phyloP scores from a whole-genome alignment of 2,113 vertebrate genomes.

The Speoplatyrhinus poulsoni region DNA sequence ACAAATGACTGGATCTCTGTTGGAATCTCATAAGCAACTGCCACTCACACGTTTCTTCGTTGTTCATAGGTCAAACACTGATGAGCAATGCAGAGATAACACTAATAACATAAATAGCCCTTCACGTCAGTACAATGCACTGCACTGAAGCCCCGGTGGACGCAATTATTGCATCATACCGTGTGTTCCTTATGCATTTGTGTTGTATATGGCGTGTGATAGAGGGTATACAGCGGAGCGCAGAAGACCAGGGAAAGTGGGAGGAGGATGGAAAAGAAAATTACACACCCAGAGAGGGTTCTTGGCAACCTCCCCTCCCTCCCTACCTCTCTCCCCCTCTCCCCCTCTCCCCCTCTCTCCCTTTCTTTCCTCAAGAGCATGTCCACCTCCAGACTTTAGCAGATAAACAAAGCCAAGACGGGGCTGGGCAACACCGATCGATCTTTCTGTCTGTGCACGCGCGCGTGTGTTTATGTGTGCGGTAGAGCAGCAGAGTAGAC shows the following conservation, averaged over 20 bases:
- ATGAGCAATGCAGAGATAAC: too few relatives aligned
- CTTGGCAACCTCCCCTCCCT: background rate
- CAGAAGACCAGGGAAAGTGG: slow-evolving; percentile 11
- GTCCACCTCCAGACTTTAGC: slow-evolving; percentile 15
- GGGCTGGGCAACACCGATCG: slow-evolving; percentile 12
- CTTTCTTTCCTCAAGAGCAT: background rate
- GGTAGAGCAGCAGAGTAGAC: background rate
- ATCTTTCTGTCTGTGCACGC: background rate
- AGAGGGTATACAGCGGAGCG: background rate
- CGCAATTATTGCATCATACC: too few relatives aligned
- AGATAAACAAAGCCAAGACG: slow-evolving; percentile 26
- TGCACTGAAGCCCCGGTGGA: too few relatives aligned
- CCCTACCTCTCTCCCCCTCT: background rate
- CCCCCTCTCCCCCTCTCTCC: slow-evolving; percentile 4
- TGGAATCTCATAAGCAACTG: slow-evolving; percentile 11
- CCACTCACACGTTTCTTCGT: too few relatives aligned
- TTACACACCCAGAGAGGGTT: too few relatives aligned
- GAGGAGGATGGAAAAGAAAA: slow-evolving; percentile 3
- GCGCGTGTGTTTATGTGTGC: background rate
- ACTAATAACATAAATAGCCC: too few relatives aligned
- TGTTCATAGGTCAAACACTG: too few relatives aligned
- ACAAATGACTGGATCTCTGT: slow-evolving; percentile 40
- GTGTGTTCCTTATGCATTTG: too few relatives aligned
- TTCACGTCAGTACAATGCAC: too few relatives aligned
- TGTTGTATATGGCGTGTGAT: background rate